phyloP scores from a whole-genome alignment of 30 jellyfish, hydroid and myxozoan species.

The Catostylus mosaicus region DNA sequence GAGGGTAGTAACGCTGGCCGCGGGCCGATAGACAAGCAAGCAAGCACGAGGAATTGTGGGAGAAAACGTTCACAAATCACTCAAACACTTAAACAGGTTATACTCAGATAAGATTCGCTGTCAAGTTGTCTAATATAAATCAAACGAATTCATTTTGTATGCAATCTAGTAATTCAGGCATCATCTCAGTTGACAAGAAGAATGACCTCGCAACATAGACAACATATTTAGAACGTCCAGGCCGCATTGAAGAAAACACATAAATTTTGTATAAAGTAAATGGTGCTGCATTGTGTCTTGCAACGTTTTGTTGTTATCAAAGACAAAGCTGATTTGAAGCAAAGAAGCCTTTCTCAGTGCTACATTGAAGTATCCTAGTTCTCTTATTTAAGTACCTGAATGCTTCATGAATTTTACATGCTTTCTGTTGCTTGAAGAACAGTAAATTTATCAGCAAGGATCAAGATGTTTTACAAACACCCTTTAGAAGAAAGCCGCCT shows the following conservation, averaged over 20 bases:
- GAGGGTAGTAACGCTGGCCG: too few species aligned
- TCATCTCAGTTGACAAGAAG: not conserved
- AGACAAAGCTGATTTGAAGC: not conserved
- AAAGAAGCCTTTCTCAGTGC: not conserved
- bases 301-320: not conserved
- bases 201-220: not conserved
- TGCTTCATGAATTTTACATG: slow-evolving; percentile 1
- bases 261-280: not conserved
- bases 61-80: too few species aligned
- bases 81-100: too few species aligned
- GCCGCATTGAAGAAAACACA: not conserved
- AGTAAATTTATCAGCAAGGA: not conserved
- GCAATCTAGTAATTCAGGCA: not conserved
- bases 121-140: not conserved
- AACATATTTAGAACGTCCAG: not conserved
- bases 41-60: too few species aligned
- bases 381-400: not conserved
- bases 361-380: not conserved
- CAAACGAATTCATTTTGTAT: not conserved
- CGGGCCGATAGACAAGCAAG: too few species aligned
- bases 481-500: not conserved
- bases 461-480: not conserved
- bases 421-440: not conserved
- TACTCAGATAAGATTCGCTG: not conserved
- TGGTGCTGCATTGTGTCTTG: not conserved